Evolutionary conservation across 2,797 vertebrate genomes (phyloP).

Genomic region (Lithobates sylvaticus): DNA sequence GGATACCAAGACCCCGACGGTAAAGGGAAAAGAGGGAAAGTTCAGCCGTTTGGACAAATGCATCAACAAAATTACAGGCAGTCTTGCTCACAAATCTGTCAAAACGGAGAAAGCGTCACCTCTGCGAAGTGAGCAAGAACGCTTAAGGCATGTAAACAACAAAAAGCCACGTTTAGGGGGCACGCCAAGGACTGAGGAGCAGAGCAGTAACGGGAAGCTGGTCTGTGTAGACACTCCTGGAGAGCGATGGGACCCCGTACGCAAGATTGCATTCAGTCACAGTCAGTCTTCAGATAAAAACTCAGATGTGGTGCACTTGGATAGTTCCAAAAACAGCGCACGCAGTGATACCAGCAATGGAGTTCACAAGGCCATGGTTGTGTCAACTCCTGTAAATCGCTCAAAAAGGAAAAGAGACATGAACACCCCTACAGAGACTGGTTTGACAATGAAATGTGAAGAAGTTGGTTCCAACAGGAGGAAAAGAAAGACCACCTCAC

Average conservation of each 20-base stretch:
- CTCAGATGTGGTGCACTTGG: not conserved
- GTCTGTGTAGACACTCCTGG: not conserved
- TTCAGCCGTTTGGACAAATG: not conserved
- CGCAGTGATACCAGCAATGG: slow-evolving; percentile 59
- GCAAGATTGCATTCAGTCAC: not conserved
- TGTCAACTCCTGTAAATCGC: not conserved
- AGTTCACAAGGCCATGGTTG: not conserved
- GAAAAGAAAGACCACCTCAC: slow-evolving; percentile 27
- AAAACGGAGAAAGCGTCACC: no score
- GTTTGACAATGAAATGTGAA: not conserved
- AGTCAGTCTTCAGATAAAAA: not conserved
- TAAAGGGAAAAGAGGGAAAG: not conserved
- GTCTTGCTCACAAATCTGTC: not conserved
- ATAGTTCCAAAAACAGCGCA: not conserved
- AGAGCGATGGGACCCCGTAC: not conserved
- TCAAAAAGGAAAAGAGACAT: not conserved
- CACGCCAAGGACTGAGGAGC: no score
- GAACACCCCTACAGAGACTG: not conserved
- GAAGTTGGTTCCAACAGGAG: not conserved
- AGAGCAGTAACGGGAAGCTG: not conserved
- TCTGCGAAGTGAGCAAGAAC: no score
- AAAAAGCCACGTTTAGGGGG: not conserved
- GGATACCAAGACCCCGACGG: not conserved
- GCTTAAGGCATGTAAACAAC: not conserved
- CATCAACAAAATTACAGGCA: not conserved